phyloP scores from a whole-genome alignment of 2,888 invertebrate species.

The Rotaria macrura region DNA sequence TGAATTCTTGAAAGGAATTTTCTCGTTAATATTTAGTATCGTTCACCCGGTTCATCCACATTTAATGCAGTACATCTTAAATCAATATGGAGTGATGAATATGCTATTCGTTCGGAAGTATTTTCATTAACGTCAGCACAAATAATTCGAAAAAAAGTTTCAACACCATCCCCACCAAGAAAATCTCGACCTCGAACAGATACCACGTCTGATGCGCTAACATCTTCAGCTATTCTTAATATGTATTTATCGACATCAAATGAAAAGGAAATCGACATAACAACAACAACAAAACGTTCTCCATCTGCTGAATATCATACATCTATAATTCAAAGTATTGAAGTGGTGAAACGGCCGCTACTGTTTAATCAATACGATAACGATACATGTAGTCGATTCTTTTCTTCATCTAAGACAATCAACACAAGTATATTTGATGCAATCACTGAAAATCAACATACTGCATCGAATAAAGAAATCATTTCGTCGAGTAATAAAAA shows the following conservation, averaged over 20 bases:
- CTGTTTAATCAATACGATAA: neutral
- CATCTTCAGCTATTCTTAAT: neutral
- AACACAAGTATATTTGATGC: constrained; percentile 1
- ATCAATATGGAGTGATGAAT: constrained; percentile 28
- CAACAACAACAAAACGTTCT: neutral
- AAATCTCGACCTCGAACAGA: neutral
- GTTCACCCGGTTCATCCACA: neutral
- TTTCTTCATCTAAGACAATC: neutral
- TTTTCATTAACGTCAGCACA: neutral
- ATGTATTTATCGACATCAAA: neutral
- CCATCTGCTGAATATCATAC: neutral
- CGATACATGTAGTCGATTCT: constrained; percentile 7
- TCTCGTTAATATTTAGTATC: neutral
- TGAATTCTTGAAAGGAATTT: neutral
- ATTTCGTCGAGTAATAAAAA: neutral
- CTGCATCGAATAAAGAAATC: neutral
- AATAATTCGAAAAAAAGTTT: neutral
- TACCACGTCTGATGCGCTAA: neutral
- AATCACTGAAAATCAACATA: neutral
- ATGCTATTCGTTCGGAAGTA: neutral
- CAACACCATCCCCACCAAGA: neutral
- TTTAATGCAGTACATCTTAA: constrained; percentile 18
- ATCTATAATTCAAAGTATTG: neutral
- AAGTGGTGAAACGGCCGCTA: neutral
- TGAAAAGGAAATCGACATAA: neutral